phyloP scores from a whole-genome alignment of 2,113 vertebrate species.

The Jaculus jaculus region DNA sequence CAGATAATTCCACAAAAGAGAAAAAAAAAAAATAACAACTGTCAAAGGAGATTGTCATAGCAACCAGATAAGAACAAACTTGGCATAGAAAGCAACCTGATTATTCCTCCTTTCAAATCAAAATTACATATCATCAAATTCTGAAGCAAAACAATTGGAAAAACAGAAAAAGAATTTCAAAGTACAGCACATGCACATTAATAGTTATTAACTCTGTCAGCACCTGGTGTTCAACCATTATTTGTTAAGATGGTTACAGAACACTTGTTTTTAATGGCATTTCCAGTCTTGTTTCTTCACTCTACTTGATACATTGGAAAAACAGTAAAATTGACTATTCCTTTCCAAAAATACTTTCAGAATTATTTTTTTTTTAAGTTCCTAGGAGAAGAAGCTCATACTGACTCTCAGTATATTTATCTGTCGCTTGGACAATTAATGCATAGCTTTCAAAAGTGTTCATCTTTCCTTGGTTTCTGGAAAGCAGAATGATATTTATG shows the following conservation, averaged over 20 bases:
- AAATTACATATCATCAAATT: slow-evolving; percentile 70
- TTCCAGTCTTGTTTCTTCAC: background rate
- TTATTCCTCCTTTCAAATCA: slow-evolving; percentile 76
- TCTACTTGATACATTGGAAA: background rate
- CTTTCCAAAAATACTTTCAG: background rate
- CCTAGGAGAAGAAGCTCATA: background rate
- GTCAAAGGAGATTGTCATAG: slow-evolving; percentile 80
- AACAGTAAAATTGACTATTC: background rate
- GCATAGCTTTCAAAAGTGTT: background rate
- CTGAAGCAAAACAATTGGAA: slow-evolving; percentile 52
- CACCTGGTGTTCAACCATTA: background rate
- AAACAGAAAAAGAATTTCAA: slow-evolving; percentile 46
- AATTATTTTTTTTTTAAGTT: slow-evolving; percentile 19
- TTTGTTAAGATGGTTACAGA: background rate
- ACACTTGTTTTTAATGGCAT: background rate
- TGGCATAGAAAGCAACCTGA: slow-evolving; percentile 77
- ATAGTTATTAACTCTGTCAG: slow-evolving; percentile 66
- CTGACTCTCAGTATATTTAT: background rate
- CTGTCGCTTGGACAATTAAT: background rate
- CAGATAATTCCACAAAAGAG: slow-evolving; percentile 72
- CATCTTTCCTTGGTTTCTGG: background rate
- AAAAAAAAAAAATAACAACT: slow-evolving; percentile 28
- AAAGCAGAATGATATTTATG: background rate
- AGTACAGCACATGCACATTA: slow-evolving; percentile 19
- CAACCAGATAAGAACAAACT: slow-evolving; percentile 81